These are phyloP conservation scores for Rhaphigaster nebulosa DNA, from an alignment of 2,888 invertebrate species.

Conservation along the genomic window DNA sequence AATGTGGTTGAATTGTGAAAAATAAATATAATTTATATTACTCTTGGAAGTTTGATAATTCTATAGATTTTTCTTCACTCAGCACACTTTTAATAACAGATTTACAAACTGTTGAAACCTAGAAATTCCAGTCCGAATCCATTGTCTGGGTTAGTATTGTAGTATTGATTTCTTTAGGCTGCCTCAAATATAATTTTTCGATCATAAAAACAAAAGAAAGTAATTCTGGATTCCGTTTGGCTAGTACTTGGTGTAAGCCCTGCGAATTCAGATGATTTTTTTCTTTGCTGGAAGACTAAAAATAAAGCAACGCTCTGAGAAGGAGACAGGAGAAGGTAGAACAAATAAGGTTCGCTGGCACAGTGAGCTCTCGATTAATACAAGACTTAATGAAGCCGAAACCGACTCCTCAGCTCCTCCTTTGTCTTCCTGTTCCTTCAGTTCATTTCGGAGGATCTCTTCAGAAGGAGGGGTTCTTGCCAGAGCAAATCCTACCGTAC, in stretches of 20 bases:
- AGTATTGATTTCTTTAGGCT: neutral
- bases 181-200: neutral
- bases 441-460: neutral
- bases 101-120: too few species aligned
- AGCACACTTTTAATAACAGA: too few species aligned
- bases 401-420: neutral
- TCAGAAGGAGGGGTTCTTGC: neutral
- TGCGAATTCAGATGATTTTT: neutral
- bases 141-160: too few species aligned
- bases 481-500: neutral
- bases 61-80: too few species aligned
- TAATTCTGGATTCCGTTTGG: neutral
- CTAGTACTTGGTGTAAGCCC: neutral
- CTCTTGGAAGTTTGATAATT: too few species aligned
- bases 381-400: conserved; percentile 25
- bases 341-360: neutral
- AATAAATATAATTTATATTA: too few species aligned
- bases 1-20: too few species aligned
- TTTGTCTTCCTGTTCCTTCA: neutral
- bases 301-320: neutral
- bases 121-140: too few species aligned
- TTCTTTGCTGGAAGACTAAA: neutral
- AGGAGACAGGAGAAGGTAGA: neutral
- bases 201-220: neutral
- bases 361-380: neutral